Conservation (phyloP, 2,113 vertebrate genomes). For the Pelvicachromis taeniatus region DNA sequence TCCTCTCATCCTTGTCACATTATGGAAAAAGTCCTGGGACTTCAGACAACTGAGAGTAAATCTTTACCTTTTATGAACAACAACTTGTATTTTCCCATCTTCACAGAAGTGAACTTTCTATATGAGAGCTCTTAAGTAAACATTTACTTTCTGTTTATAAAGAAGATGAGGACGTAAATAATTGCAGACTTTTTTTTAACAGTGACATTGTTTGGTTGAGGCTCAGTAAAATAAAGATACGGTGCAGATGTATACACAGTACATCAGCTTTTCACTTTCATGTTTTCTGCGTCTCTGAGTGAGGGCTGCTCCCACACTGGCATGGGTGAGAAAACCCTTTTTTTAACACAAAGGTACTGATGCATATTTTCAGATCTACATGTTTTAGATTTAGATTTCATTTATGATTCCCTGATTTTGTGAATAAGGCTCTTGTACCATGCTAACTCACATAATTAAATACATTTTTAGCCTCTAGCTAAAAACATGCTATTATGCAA, state of each 20-base stretch:
- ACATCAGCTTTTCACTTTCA: neutral
- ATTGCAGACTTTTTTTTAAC: slow-evolving; percentile 15
- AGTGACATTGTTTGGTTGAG: neutral
- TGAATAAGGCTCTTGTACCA: neutral
- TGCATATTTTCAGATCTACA: neutral
- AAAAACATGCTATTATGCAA: neutral
- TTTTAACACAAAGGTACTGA: neutral
- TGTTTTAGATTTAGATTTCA: neutral
- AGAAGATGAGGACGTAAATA: neutral
- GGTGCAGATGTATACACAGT: neutral
- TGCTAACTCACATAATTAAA: neutral
- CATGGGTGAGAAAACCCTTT: neutral
- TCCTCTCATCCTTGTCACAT: neutral
- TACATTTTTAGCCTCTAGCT: neutral
- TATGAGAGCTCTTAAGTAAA: neutral
- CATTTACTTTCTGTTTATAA: neutral
- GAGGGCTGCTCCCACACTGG: neutral
- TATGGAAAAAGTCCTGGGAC: neutral
- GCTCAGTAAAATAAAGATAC: neutral
- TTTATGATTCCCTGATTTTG: neutral
- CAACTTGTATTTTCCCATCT: neutral
- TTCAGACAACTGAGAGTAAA: fast-evolving
- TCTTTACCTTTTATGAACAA: neutral
- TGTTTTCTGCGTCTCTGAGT: neutral
- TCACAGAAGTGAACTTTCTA: neutral